Evolutionary conservation across 1,140 invertebrate genomes (phyloP), one percentile per base, ranked within the genome.

Genomic region (Brachionus rubens): DNA sequence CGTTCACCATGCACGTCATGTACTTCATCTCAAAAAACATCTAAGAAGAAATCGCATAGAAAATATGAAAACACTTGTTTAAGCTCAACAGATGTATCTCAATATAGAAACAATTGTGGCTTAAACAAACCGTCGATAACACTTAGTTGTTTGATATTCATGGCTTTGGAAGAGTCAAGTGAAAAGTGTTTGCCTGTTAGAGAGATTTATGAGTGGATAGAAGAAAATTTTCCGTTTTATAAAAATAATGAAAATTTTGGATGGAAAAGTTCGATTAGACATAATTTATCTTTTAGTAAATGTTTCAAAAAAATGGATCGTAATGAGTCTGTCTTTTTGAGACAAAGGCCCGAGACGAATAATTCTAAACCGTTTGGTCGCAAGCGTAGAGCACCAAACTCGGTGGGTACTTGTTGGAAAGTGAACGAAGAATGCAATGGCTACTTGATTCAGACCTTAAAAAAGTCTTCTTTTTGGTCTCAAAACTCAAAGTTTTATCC

Each of bases 121-220:
- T 90, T 90, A 81, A 92, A 90, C 78, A 96, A 96, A 84, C 93
- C 94, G 43, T 93, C 93, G 26, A 95, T 94, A 84, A 96, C 93
- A 33, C 95, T 92, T 84, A 94, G 92, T 77, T 95, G 92, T 83
- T 88, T 97, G 40, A 97, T 97, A 80, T 96, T 96, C 85, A 96
- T 97, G 93, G 93, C 94, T 19, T 94, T 96, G 78, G 93, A 97
- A 83, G 91, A 93, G 78, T 93, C 92, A 0, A 88, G 90, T 3
- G 88, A 89, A 48, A 91, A 94, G 82, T 92, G 92, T 5, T 82
- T 96, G 70, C 93, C 93, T 1, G 94, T 97, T 0, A 95, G 95
- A 81, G 82, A 84, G 78, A 85, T 85, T 77, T 85, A 85, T 77
- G 80, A 80, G 28, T 85, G 84, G 84, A 85, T 85, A 33, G 79